A percentile compares a stretch with the other conserved stretches of the same genome.
phyloP scores from a whole-genome alignment of 2,113 vertebrate species.

The Alaudala cheleensis region DNA sequence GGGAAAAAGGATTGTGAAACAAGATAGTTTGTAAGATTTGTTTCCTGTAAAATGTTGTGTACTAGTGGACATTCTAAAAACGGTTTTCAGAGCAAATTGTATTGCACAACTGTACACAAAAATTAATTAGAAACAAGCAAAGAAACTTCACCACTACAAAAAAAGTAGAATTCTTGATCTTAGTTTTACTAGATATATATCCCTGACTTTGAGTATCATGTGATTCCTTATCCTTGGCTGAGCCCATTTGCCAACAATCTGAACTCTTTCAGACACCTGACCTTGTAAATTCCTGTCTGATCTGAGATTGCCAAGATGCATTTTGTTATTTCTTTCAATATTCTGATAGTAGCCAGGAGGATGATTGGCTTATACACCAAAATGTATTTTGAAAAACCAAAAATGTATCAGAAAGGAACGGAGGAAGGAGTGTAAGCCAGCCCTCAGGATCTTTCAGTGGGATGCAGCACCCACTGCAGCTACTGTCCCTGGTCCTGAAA shows the following conservation, averaged over 20 bases:
- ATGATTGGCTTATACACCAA: neutral
- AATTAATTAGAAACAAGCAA: neutral
- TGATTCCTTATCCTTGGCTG: neutral
- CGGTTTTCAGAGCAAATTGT: neutral
- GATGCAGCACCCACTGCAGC: rapidly evolving
- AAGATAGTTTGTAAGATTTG: neutral
- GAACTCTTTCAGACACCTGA: neutral
- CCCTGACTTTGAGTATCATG: neutral
- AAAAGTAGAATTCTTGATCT: neutral
- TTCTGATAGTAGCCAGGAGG: neutral
- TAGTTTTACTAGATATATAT: neutral
- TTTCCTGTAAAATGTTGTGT: neutral
- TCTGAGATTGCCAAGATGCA: neutral
- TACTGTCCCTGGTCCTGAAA: constrained; percentile 13
- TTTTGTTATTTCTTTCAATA: neutral
- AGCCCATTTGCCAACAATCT: neutral
- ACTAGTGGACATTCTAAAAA: neutral
- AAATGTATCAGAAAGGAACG: neutral
- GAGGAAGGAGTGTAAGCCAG: neutral
- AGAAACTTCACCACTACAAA: neutral
- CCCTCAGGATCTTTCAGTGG: rapidly evolving
- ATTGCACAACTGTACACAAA: neutral
- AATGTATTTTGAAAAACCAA: neutral
- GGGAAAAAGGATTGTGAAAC: neutral
- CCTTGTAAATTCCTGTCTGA: neutral